Evolutionary conservation across 2,113 vertebrate genomes (phyloP).

Genomic region (Oxyruncus cristatus): DNA sequence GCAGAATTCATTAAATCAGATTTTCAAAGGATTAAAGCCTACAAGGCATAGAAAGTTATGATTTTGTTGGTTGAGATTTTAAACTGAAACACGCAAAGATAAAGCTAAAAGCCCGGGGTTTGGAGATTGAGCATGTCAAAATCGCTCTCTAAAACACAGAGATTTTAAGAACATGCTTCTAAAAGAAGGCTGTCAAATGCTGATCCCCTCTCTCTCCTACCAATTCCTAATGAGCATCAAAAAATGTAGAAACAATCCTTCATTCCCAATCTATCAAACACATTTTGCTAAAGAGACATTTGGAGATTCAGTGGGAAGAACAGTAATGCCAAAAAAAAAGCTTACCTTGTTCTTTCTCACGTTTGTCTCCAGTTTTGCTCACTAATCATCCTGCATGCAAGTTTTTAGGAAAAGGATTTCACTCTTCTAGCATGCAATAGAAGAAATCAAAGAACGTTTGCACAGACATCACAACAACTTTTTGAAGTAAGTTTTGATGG

Average conservation of each 20-base stretch:
- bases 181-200: neutral
- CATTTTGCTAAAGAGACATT: neutral
- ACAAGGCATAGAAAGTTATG: neutral
- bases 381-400: neutral
- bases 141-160: neutral
- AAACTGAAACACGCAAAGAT: neutral
- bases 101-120: neutral
- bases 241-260: neutral
- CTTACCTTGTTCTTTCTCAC: neutral
- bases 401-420: neutral
- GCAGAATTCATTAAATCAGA: neutral
- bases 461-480: neutral
- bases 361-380: neutral
- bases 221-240: neutral
- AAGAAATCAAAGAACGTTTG: neutral
- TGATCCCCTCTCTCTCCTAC: neutral
- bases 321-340: neutral
- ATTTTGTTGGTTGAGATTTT: neutral
- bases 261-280: neutral
- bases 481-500: neutral
- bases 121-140: neutral
- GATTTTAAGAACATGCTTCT: neutral
- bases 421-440: neutral
- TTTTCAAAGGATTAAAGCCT: neutral
- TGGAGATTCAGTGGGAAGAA: neutral